phyloP scores from a whole-genome alignment of 2,888 invertebrate genomes.

The Pollenia angustigena region DNA sequence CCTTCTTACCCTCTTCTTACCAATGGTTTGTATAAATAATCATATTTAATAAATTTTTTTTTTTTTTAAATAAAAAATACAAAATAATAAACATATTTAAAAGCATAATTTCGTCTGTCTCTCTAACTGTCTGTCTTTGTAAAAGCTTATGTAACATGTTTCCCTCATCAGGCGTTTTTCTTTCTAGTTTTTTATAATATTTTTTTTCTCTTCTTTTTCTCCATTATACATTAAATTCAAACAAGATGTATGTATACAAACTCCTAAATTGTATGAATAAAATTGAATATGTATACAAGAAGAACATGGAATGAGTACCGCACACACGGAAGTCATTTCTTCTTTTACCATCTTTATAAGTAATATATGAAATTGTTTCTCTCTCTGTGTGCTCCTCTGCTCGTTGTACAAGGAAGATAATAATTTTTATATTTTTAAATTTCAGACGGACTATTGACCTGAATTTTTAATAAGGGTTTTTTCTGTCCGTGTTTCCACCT shows the following conservation, averaged over 20 bases:
- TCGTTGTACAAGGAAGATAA: constrained; percentile 14
- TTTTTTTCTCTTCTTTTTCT: constrained; percentile 1
- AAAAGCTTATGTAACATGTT: neutral
- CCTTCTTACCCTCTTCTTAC: no score
- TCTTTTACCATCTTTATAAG: constrained; percentile 66
- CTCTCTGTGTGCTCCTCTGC: neutral
- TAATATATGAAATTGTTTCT: constrained; percentile 60
- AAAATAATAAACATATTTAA: neutral
- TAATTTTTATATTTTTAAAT: constrained; percentile 50
- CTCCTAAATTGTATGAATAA: neutral
- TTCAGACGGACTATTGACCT: constrained; percentile 69
- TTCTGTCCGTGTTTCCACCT: neutral
- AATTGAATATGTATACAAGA: neutral
- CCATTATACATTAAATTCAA: constrained; percentile 36
- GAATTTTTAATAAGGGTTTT: constrained; percentile 63
- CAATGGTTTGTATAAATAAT: constrained; percentile 30
- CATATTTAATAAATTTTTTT: constrained; percentile 10
- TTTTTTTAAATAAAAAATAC: neutral
- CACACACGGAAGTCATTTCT: constrained; percentile 66
- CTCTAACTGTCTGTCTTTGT: neutral
- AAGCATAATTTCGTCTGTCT: neutral
- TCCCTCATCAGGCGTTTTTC: neutral
- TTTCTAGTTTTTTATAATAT: neutral
- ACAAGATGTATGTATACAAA: constrained; percentile 20
- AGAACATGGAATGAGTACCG: constrained; percentile 18